Conservation (phyloP, 2,113 vertebrate genomes). For the Loxodonta africana region DNA sequence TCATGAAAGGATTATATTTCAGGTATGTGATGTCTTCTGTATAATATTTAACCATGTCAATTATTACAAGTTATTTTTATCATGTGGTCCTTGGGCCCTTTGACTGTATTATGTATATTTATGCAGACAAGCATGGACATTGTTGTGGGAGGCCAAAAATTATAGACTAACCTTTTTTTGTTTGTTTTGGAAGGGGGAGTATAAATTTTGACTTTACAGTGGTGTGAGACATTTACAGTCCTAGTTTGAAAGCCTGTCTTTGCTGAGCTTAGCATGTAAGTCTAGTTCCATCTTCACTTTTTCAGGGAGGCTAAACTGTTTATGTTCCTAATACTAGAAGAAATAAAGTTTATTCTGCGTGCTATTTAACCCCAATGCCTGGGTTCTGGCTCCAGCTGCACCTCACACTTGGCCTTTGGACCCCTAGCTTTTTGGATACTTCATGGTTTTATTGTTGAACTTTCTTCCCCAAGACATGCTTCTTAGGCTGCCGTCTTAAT, state of each 20-base stretch:
- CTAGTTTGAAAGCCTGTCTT: not conserved
- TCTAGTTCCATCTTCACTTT: not conserved
- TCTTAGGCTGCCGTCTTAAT: not conserved
- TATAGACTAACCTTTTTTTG: not conserved
- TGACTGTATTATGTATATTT: slow-evolving; percentile 37
- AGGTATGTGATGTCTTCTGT: not conserved
- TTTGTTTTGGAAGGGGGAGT: not conserved
- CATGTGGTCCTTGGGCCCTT: not conserved
- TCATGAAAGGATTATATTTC: not conserved
- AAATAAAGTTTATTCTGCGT: slow-evolving; percentile 16
- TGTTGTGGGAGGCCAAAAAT: not conserved
- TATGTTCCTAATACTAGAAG: not conserved
- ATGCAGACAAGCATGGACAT: not conserved
- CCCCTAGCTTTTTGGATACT: not conserved
- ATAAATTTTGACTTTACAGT: not conserved
- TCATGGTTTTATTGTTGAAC: not conserved
- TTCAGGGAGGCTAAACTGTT: not conserved
- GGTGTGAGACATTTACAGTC: not conserved
- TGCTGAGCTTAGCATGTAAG: not conserved
- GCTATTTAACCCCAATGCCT: not conserved
- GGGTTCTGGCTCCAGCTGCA: not conserved
- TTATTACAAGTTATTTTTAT: not conserved
- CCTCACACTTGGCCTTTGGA: not conserved
- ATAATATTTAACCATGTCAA: not conserved
- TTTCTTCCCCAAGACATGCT: not conserved